A percentile compares a stretch with the other conserved stretches of the same genome.
These are phyloP conservation scores for Melanocharis versteri DNA, from an alignment of 2,113 vertebrate species.

Conservation along the genomic window DNA sequence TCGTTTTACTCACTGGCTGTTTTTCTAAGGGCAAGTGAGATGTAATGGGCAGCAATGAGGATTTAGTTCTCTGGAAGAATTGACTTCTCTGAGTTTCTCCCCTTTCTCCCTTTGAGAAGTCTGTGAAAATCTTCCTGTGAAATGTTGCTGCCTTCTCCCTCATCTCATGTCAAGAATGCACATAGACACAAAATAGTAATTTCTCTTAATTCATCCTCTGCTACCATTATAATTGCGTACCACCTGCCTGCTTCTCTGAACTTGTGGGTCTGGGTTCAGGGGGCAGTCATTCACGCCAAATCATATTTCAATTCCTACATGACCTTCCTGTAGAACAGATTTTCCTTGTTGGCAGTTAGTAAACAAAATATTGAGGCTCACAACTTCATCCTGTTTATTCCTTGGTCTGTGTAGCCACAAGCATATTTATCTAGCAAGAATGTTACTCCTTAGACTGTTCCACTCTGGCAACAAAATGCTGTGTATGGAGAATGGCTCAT, in stretches of 20 bases:
- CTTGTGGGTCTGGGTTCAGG: neutral
- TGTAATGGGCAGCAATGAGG: rapidly evolving
- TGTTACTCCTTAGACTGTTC: neutral
- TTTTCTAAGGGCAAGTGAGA: neutral
- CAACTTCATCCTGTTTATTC: neutral
- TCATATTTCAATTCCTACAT: neutral
- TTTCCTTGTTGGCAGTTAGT: neutral
- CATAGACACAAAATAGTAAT: neutral
- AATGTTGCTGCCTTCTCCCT: rapidly evolving
- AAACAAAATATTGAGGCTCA: neutral
- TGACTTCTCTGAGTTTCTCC: neutral
- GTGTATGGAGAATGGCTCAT: neutral
- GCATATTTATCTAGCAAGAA: neutral
- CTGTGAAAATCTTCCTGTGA: neutral
- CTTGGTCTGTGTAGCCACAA: neutral
- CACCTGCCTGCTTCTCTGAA: neutral
- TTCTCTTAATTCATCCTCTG: neutral
- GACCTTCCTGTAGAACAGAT: neutral
- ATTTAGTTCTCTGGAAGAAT: neutral
- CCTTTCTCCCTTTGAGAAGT: neutral
- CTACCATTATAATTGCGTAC: neutral
- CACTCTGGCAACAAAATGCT: neutral
- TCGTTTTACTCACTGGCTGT: rapidly evolving
- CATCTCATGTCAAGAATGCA: neutral
- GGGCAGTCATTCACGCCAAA: neutral